Conservation (phyloP, 2,113 vertebrate species). For the Calidris pygmaea region DNA sequence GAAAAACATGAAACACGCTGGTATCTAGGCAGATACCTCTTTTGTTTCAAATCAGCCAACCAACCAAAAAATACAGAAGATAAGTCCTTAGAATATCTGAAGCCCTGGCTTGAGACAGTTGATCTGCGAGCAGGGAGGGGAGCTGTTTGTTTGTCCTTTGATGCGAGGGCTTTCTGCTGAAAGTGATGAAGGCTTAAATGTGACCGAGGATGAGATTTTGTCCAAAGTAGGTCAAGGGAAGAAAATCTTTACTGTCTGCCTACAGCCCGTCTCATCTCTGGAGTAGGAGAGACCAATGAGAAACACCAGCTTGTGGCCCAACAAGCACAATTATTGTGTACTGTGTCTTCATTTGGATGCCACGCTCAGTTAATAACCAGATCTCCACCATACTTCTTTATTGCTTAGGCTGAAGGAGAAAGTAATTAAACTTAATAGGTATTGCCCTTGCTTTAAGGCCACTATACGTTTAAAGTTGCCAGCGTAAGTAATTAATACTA, state of each 20-base stretch:
- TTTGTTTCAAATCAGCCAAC: not conserved
- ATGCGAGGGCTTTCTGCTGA: not conserved
- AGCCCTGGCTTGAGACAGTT: not conserved
- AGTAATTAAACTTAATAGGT: slow-evolving; percentile 67
- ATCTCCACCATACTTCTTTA: slow-evolving; percentile 49
- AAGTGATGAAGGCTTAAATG: not conserved
- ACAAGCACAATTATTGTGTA: slow-evolving; percentile 27
- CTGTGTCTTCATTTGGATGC: slow-evolving; percentile 66
- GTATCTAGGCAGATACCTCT: not conserved
- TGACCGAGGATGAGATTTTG: not conserved
- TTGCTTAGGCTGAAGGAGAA: slow-evolving; percentile 63
- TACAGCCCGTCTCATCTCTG: not conserved
- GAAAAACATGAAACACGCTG: not conserved
- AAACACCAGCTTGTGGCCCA: slow-evolving; percentile 17
- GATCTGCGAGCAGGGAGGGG: not conserved
- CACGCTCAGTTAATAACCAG: slow-evolving; percentile 63
- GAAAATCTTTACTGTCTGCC: not conserved
- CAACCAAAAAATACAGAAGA: not conserved
- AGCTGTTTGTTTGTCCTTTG: not conserved
- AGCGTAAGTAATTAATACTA: slow-evolving; percentile 55
- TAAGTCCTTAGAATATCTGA: not conserved
- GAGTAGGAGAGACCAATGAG: not conserved
- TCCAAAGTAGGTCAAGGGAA: slow-evolving; percentile 26
- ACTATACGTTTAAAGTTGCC: slow-evolving; percentile 13
- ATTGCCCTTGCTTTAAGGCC: slow-evolving; percentile 63